Evolutionary conservation across 2,113 vertebrate species (phyloP), one percentile per base, ranked within the genome.

Genomic region (Gallinago undulata): DNA sequence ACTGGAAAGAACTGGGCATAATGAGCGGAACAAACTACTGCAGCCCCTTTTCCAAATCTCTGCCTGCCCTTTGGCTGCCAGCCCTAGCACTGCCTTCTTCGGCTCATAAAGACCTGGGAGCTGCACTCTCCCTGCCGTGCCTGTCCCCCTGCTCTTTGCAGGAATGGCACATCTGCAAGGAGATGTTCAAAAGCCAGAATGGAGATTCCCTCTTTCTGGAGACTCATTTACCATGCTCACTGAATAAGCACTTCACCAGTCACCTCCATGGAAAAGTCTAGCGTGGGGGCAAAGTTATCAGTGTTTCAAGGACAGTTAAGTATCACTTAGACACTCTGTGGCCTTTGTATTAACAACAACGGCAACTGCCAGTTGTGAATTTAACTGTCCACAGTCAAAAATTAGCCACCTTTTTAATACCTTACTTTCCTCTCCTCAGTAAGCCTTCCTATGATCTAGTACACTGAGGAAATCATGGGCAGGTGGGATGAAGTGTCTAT

Each of bases 1-100:
- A 74, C 74, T 96, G 92, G 87, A 96, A 96, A 94, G 90, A 94
- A 90, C 84, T 43, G 72, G 79, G 82, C 45, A 86, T 88, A 88
- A 94, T 51, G 79, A 96, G 72, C 0, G 55, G 93, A 97, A 96
- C 72, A 96, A 94, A 96, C 72, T 63, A 90, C 25, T 5, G 1
- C 37, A 90, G 63, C 21, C 33, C 41, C 7, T 1, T 90, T 94
- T 96, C 93, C 78, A 88, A 77, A 84, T 77, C 75, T 73, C 82
- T 1, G 10, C 53, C 88, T 93, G 70, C 50, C 51, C 53, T 74
- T 5, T 19, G 17, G 55, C 89, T 94, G 90, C 79, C 86, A 90
- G 83, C 72, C 83, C 63, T 48, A 88, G 37, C 59, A 16, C 31
- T 69, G 53, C 63, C 90, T 68, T 28, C 82, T 64, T 77, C 55